Percentiles rank a stretch among this genome's conserved stretches.
Conservation (phyloP, 2,113 vertebrate genomes). For the Upupa epops region DNA sequence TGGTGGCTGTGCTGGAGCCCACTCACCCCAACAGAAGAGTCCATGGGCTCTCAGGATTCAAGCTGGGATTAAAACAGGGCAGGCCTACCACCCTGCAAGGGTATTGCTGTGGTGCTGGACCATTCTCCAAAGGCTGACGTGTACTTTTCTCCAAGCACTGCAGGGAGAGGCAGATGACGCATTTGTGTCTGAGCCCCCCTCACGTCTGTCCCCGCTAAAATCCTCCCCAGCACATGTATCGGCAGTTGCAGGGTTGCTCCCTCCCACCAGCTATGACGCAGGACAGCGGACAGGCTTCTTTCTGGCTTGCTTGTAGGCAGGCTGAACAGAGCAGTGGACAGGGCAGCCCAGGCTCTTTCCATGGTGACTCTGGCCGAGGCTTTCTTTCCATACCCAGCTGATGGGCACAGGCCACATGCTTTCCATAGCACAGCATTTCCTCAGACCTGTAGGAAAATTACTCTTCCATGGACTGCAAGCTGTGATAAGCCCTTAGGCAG, state of each 20-base stretch:
- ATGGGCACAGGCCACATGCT: not conserved
- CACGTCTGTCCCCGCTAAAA: not conserved
- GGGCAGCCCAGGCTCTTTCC: not conserved
- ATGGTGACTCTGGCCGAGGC: not conserved
- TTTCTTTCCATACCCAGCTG: not conserved
- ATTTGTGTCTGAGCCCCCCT: not conserved
- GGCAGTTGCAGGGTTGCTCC: not conserved
- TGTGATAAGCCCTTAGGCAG: not conserved
- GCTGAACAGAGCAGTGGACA: not conserved
- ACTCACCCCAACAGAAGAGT: not conserved
- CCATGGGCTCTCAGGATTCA: not conserved
- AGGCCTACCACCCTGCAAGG: not conserved
- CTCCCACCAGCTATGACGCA: not conserved
- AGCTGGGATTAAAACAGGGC: not conserved
- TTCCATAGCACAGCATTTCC: not conserved
- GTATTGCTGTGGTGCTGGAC: not conserved
- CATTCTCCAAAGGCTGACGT: not conserved
- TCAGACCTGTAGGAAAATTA: not conserved
- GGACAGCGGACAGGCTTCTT: not conserved
- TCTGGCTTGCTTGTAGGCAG: not conserved
- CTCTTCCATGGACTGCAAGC: not conserved
- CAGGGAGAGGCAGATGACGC: not conserved
- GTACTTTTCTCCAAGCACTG: not conserved
- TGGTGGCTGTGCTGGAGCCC: not conserved
- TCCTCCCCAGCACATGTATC: not conserved